Conservation (phyloP, 2,113 vertebrate species). For the human region GRCh38 chr4:115826001-115826500, state of each 20-base stretch:
- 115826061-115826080: background rate
- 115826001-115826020: background rate
- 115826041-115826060: background rate
- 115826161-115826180: background rate
- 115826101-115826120: background rate
- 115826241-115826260: conserved; percentile 47
- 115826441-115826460: background rate
- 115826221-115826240: conserved; percentile 43
- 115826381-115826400: background rate
- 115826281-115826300: conserved; percentile 41
- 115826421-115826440: background rate
- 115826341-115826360: conserved; percentile 28
- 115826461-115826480: background rate
- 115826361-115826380: background rate
- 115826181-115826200: background rate
- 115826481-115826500: background rate
- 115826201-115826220: conserved; percentile 1
- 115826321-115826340: conserved; percentile 38
- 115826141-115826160: background rate
- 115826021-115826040: background rate
- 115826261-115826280: conserved; percentile 57
- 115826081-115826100: background rate
- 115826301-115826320: conserved; percentile 23
- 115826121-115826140: background rate
- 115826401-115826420: background rate